phyloP scores from a whole-genome alignment of 2,888 invertebrate species.

The Pseudococcus viburni region DNA sequence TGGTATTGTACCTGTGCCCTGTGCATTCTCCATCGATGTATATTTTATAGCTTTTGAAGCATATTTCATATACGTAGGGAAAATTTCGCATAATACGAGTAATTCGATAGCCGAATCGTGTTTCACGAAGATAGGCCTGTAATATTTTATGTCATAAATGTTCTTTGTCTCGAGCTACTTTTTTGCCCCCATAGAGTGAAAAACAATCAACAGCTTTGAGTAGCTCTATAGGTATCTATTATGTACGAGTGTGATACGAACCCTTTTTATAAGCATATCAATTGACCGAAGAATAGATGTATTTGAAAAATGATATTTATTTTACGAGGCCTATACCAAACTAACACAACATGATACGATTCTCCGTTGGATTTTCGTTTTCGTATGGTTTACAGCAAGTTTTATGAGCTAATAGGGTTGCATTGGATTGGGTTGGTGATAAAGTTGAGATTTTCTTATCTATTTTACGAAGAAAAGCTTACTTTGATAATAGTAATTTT shows the following conservation, averaged over 20 bases:
- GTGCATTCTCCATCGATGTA: not conserved
- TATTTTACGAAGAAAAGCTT: not conserved
- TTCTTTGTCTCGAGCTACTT: not conserved
- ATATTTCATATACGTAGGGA: not conserved
- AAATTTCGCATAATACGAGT: constrained; percentile 7
- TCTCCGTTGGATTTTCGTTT: not conserved
- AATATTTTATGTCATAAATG: not conserved
- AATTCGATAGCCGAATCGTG: constrained; percentile 31
- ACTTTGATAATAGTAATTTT: constrained; percentile 16
- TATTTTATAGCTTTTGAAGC: not conserved
- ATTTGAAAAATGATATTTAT: constrained; percentile 12
- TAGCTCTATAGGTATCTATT: not conserved
- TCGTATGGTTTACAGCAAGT: not conserved
- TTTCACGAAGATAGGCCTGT: not conserved
- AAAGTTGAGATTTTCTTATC: not conserved
- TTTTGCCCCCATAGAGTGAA: not conserved
- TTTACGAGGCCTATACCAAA: not conserved
- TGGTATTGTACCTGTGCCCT: not conserved
- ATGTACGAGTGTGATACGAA: too few species aligned
- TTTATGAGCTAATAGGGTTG: not conserved
- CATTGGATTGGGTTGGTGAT: not conserved
- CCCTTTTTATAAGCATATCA: not conserved
- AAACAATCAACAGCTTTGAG: constrained; percentile 19
- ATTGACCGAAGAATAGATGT: not conserved
- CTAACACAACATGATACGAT: not conserved